phyloP scores from a whole-genome alignment of 2,888 invertebrate genomes.

The Leucophenga montana region DNA sequence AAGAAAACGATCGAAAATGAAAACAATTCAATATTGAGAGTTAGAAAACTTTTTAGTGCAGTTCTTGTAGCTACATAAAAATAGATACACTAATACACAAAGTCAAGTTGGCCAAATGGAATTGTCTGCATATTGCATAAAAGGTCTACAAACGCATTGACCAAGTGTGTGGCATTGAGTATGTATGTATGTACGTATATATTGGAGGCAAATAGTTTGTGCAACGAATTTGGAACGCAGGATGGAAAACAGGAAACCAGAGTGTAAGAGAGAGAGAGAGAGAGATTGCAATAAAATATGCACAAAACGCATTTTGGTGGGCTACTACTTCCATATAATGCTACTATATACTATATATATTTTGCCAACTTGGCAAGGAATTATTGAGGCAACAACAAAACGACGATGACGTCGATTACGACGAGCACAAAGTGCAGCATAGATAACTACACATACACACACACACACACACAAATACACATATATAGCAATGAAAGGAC shows the following conservation, averaged over 20 bases:
- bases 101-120: slow-evolving; percentile 6
- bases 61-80: too few species aligned
- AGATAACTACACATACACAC: neutral
- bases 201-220: too few species aligned
- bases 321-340: neutral
- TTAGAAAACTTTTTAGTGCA: too few species aligned
- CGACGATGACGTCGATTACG: slow-evolving; percentile 1
- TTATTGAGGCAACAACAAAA: slow-evolving; percentile 19
- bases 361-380: slow-evolving; percentile 25
- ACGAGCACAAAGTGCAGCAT: slow-evolving; percentile 8
- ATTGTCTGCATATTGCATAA: slow-evolving; percentile 15
- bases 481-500: neutral
- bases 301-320: slow-evolving; percentile 22
- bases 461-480: neutral
- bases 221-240: too few species aligned
- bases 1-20: too few species aligned
- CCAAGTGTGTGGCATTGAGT: too few species aligned
- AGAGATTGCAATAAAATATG: slow-evolving; percentile 15
- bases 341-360: neutral
- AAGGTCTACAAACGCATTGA: slow-evolving; percentile 3
- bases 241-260: neutral
- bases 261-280: neutral
- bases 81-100: neutral
- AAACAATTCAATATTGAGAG: too few species aligned
- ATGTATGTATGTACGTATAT: too few species aligned